Base-by-base conservation (phyloP, 2,888 invertebrate genomes). In the Pseudoips prasinana region DNA sequence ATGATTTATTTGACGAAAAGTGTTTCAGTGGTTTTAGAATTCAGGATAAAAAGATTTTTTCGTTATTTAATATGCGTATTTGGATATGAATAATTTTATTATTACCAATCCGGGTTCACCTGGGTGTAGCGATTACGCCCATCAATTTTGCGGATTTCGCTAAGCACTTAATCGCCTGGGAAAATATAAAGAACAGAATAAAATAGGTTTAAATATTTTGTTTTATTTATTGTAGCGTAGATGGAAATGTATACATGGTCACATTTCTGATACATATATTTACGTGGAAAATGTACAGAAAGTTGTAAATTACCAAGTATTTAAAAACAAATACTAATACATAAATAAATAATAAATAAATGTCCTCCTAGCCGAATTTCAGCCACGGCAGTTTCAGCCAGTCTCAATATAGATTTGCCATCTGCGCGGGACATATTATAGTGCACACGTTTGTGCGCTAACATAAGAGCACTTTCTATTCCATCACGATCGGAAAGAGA, bases 1-100 rank as follows among this genome's bases (percentile, higher is more conserved):
- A 63, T 63, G 59, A 67, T 65, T 65, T 67, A 67, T 67, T 53
- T 52, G 42, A 40, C 37, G 36, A 14, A 14, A 55, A 49, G 39
- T 30, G 32, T 46, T 38, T 28, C 29, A 8, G 41, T 35, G 36
- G 36, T 41, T 33, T 10, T 10, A 19, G 10, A 14, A 46, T 39
- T 44, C 38, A 25, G 24, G 46, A 36, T 36, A 27, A 30, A 50
- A 52, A 48, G 29, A 49, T 46, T 57, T 53, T 38, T 48, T 39
- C 33, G 32, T 22, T 26, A 22, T 14, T 48, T 50, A 44, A 60
- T 54, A 50, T 63, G 54, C 56, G 68, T 58, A 49, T 52, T 48
- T 39, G 34, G 37, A 45, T 46, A 39, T 53, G 46, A 42, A 46
- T 52, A 53, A 53, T 48, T 45, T 48, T 43, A 40, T 50, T 56